Evolutionary conservation across 2,113 vertebrate species (phyloP), one percentile per base, ranked within the genome.

Genomic region (Mastomys coucha): DNA sequence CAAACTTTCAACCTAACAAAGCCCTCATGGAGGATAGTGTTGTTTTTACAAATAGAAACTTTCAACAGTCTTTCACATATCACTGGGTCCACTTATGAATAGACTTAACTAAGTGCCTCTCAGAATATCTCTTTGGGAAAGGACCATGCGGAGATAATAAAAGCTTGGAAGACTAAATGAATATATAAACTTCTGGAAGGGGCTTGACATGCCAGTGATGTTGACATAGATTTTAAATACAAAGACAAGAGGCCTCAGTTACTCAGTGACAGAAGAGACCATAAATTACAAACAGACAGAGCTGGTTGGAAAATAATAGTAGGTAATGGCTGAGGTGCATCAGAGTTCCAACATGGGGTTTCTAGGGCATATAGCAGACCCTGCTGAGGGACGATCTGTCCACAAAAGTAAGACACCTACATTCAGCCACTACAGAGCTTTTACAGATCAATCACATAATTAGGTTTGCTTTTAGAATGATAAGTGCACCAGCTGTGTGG

Each of bases 1-100:
- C 97, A 96, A 91, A 89, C 7, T 81, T 88, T 93, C 20, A 72
- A 80, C 60, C 96, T 96, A 97, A 95, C 78, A 96, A 95, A 94
- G 93, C 70, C 93, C 85, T 94, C 60, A 42, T 51, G 81, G 22
- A 60, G 20, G 22, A 42, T 63, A 42, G 31, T 31, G 28, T 8
- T 58, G 33, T 31, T 88, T 96, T 73, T 91, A 39, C 92, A 26
- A 87, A 10, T 16, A 89, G 42, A 11, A 53, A 65, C 2, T 12
- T 58, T 65, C 49, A 77, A 39, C n/a, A 24, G 24, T 33, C 49
- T 39, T 78, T 58, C 70, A 20, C 73, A 11, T 91, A 75, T 39
- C 24, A 1, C 22, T n/a, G 3, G 73, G 42, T 85, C 65, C 49
- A 91, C 89, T 91, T 88, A 90, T 75, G 78, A 95, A 85, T 69